Percentiles rank a stretch among this genome's conserved stretches.
Conservation (phyloP, 2,113 vertebrate genomes). For the Cololabis saira region DNA sequence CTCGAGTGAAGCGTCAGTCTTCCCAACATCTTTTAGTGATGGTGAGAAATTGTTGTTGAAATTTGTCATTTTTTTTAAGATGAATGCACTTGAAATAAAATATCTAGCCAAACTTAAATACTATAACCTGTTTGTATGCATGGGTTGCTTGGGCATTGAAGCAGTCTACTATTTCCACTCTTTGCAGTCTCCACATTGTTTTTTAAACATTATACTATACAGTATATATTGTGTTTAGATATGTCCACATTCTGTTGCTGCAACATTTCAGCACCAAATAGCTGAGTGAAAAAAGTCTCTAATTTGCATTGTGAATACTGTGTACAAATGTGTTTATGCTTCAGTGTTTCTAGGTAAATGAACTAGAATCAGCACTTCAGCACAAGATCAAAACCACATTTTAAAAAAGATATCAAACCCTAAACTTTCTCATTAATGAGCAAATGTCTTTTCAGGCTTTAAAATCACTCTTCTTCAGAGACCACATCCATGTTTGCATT, state of each 20-base stretch:
- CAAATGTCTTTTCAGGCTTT: slow-evolving; percentile 70
- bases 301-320: slow-evolving; percentile 20
- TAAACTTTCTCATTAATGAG: slow-evolving; percentile 71
- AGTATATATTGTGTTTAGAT: no score
- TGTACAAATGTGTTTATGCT: slow-evolving; percentile 27
- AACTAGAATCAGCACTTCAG: slow-evolving; percentile 28
- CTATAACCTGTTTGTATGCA: no score
- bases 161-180: no score
- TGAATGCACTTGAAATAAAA: no score
- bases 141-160: no score
- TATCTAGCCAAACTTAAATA: no score
- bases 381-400: slow-evolving; percentile 55
- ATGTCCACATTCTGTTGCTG: not conserved
- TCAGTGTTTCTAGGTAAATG: slow-evolving; percentile 19
- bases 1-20: slow-evolving; percentile 24
- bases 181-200: no score
- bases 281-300: not conserved
- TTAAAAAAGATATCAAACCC: slow-evolving; percentile 52
- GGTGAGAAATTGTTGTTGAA: not conserved
- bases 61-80: no score
- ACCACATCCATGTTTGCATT: slow-evolving; percentile 70
- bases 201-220: no score
- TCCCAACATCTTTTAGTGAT: not conserved
- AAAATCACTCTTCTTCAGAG: slow-evolving; percentile 68
- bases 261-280: not conserved